A percentile compares a stretch with the other conserved stretches of the same genome.
These are phyloP conservation scores for Heliocidaris erythrogramma DNA, from an alignment of 35 echinoderm and acorn worm genomes.

Conservation along the genomic window DNA sequence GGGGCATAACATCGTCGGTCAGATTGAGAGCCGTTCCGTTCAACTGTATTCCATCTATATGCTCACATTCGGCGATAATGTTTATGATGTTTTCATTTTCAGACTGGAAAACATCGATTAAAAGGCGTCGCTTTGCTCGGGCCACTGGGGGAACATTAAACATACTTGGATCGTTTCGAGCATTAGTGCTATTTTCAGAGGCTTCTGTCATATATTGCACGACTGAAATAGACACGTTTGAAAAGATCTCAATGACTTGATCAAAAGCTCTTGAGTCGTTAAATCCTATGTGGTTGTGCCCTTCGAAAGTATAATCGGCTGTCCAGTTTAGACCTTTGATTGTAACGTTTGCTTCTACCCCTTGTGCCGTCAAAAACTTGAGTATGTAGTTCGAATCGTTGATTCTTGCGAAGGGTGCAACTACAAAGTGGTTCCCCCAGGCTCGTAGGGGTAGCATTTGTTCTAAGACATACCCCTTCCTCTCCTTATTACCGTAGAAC, in stretches of 20 bases:
- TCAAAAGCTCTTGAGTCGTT: background rate
- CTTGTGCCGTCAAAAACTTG: background rate
- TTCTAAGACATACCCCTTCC: conserved; percentile 11
- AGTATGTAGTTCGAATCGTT: background rate
- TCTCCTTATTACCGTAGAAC: background rate
- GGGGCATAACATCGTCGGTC: background rate
- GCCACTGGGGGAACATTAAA: background rate
- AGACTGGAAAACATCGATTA: background rate
- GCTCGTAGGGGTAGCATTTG: background rate
- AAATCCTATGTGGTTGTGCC: background rate
- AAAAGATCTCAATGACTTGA: conserved; percentile 10
- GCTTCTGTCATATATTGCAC: conserved; percentile 17
- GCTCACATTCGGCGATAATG: background rate
- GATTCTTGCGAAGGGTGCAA: conserved; percentile 34
- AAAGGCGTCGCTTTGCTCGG: background rate
- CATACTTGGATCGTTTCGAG: conserved; percentile 25
- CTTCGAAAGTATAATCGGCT: background rate
- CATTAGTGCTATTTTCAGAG: background rate
- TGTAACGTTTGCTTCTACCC: background rate
- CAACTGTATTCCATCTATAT: background rate
- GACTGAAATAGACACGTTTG: background rate
- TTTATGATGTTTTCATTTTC: conserved; percentile 22
- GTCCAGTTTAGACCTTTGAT: background rate
- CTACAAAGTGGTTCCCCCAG: conserved; percentile 30
- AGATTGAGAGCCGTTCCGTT: background rate